Evolutionary conservation across 35 echinoderm and acorn worm genomes (phyloP), one percentile per base, ranked within the genome.

Genomic region (Apostichopus californicus): DNA sequence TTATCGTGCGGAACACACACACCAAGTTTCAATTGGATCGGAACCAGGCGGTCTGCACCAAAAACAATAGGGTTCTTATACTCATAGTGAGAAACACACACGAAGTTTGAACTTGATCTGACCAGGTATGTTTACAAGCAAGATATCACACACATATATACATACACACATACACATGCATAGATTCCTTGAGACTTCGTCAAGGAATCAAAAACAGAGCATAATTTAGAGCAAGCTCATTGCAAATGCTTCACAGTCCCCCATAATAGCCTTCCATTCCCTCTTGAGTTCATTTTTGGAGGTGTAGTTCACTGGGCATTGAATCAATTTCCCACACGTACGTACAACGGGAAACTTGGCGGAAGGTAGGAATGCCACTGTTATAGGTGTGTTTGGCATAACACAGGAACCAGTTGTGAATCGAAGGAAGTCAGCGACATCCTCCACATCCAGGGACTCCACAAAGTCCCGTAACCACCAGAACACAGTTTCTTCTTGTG

Each of bases 401-500:
- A 65, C 61, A 65, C 9, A 65, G 14, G 61, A 65, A 65, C 61
- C 61, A 65, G 61, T 52, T 9, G 34, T 79, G 9, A 79, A 79
- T 0, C 34, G 20, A 0, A 79, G 20, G 20, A 79, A 79, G 78
- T 79, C 78, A 10, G 78, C 78, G 9, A 79, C 78, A 79, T 79
- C 78, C 20, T 79, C 78, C 8, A 20, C 8, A 79, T 79, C 78
- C 78, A 79, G 78, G 8, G 78, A 79, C 20, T 9, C 20, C 9
- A 79, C n/a, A 20, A 79, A 79, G 78, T 79, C 78, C 78, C n/a
- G 9, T 20, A 79, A 20, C 78, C 78, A 79, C 78, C 78, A 79
- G 9, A 79, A 52, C 8, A 79, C 78, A 79, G 78, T 9, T 20
- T 79, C 78, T 5, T 79, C 78, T 20, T 79, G 78, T 79, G 78